These are phyloP conservation scores for Netelia inedita DNA, from an alignment of 2,888 invertebrate species.

Conservation along the genomic window DNA sequence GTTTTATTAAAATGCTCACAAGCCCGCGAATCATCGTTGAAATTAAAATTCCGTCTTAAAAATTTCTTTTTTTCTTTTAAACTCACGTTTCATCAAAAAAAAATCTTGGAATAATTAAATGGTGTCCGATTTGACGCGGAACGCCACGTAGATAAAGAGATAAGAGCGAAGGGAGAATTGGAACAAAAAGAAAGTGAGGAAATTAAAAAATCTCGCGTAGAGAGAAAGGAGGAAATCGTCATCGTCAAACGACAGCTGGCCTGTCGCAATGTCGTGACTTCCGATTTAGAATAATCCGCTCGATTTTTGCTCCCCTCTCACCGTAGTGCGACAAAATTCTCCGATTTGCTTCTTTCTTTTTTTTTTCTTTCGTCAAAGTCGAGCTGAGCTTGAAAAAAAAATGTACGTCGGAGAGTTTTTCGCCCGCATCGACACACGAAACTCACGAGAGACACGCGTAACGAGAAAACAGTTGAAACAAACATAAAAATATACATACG, in stretches of 20 bases:
- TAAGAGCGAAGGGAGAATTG: not conserved
- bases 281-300: slow-evolving; percentile 80
- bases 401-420: slow-evolving; percentile 76
- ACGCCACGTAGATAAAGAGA: not conserved
- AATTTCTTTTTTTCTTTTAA: too few relatives aligned
- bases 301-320: not conserved
- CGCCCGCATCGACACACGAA: slow-evolving; percentile 43
- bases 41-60: too few relatives aligned
- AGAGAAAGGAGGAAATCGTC: slow-evolving; percentile 22
- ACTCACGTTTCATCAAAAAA: too few relatives aligned
- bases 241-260: slow-evolving; percentile 79
- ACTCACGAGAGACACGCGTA: slow-evolving; percentile 42
- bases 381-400: not conserved
- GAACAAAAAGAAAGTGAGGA: not conserved
- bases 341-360: not conserved
- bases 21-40: too few relatives aligned
- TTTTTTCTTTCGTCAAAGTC: not conserved
- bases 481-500: not conserved
- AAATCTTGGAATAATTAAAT: too few relatives aligned
- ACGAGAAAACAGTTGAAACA: not conserved
- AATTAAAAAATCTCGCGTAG: slow-evolving; percentile 2
- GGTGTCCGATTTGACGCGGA: not conserved
- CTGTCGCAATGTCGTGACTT: slow-evolving; percentile 80
- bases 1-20: too few relatives aligned
- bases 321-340: not conserved